Conservation (phyloP, 2,797 vertebrate species). For the Sciurus carolinensis region DNA sequence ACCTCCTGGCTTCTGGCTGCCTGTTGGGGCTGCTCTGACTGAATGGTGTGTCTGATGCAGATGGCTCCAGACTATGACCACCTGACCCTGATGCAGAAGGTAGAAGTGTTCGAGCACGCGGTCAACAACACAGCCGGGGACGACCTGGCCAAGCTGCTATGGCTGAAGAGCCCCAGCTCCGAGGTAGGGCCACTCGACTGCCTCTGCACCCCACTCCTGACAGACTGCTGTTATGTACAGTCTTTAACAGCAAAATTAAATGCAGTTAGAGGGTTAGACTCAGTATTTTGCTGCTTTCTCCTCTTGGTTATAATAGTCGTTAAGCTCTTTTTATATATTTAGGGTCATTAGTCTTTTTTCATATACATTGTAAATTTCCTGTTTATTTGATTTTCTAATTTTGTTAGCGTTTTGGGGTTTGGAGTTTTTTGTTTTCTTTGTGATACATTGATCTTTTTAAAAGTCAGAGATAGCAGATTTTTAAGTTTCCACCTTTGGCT, state of each 20-base stretch:
- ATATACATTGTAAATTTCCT: neutral
- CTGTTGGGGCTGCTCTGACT: neutral
- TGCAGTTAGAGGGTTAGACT: neutral
- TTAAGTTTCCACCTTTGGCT: neutral
- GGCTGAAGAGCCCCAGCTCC: conserved; percentile 99
- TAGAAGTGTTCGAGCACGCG: conserved; percentile 99
- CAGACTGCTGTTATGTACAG: too few relatives aligned
- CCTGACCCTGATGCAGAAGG: conserved; percentile 99
- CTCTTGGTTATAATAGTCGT: neutral
- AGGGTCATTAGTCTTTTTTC: neutral
- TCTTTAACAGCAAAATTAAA: neutral
- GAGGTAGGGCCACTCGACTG: conserved; percentile 90
- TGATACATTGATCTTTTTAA: neutral
- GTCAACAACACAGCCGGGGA: conserved; percentile 99
- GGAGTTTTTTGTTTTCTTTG: conserved; percentile 15
- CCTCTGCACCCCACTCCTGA: accelerated
- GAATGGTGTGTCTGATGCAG: conserved; percentile 86
- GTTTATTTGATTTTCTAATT: neutral
- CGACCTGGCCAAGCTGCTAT: conserved; percentile 97
- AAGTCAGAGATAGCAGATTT: neutral
- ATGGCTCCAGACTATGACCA: conserved; percentile 99
- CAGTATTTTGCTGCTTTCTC: neutral
- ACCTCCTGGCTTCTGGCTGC: neutral
- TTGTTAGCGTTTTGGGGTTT: conserved; percentile 50
- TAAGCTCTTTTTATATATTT: neutral